A percentile compares a stretch with the other conserved stretches of the same genome.
Conservation (phyloP, 30 jellyfish, hydroid and myxozoan genomes). For the Chrysaora quinquecirrha region DNA sequence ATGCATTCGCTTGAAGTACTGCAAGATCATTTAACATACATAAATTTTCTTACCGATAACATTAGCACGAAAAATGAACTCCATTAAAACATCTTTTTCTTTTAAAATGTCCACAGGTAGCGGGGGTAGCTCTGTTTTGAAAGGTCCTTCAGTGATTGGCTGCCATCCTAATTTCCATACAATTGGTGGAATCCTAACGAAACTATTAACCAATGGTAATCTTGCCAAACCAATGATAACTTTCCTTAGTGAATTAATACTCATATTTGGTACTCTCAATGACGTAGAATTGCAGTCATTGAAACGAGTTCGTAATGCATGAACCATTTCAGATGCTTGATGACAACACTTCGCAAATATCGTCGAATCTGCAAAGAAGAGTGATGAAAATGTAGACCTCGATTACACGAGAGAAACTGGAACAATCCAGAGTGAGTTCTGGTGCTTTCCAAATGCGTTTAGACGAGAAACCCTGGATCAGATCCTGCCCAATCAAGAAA, state of each 20-base stretch:
- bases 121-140: conserved; percentile 90
- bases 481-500: too few relatives aligned
- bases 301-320: conserved; percentile 67
- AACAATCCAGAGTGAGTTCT: too few relatives aligned
- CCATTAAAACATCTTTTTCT: conserved; percentile 89
- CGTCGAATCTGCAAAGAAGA: conserved; percentile 29
- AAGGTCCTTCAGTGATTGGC: conserved; percentile 79
- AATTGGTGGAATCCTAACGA: conserved; percentile 91
- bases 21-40: too few relatives aligned
- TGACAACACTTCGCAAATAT: conserved; percentile 65
- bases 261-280: conserved; percentile 54
- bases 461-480: too few relatives aligned
- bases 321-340: conserved; percentile 83
- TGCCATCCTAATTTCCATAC: conserved; percentile 97
- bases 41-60: conserved; percentile 82
- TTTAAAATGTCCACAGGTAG: conserved; percentile 91
- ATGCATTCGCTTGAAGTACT: too few relatives aligned
- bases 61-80: conserved; percentile 90
- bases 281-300: not conserved
- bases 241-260: conserved; percentile 50
- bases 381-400: too few relatives aligned
- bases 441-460: too few relatives aligned
- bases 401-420: too few relatives aligned
- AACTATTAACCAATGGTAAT: conserved; percentile 83
- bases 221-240: conserved; percentile 89